Percentiles rank a stretch among this genome's conserved stretches.
Evolutionary conservation across 1,140 invertebrate species (phyloP).

Genomic region (Cotesia typhae): DNA sequence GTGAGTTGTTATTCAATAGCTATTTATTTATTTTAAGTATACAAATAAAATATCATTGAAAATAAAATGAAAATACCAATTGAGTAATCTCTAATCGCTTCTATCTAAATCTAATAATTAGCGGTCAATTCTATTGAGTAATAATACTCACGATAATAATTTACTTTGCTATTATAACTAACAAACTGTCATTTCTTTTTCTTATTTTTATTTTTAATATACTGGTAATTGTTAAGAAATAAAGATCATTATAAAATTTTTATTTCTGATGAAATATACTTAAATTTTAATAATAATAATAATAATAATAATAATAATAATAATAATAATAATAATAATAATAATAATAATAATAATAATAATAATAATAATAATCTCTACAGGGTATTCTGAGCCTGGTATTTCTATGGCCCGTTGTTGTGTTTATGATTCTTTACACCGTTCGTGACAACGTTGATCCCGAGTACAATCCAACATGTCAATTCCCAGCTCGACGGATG

Average conservation of each 20-base stretch:
- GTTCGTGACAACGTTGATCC: conserved; percentile 67
- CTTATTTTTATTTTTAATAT: too few species aligned
- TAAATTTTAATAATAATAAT: too few species aligned
- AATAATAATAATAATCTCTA: conserved; percentile 41
- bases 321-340: conserved; percentile 9
- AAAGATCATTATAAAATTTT: too few species aligned
- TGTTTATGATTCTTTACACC: conserved; percentile 66
- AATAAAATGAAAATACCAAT: background rate
- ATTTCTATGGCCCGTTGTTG: conserved; percentile 65
- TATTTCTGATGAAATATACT: too few species aligned
- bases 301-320: conserved; percentile 1
- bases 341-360: background rate
- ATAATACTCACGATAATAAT: background rate
- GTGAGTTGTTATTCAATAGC: conserved; percentile 51
- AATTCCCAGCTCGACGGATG: conserved; percentile 71
- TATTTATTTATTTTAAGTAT: background rate
- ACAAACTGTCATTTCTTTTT: too few species aligned
- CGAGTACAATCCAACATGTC: conserved; percentile 67
- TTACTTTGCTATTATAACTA: conserved; percentile 12
- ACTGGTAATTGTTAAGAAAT: too few species aligned
- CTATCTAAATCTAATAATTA: too few species aligned
- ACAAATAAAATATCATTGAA: background rate
- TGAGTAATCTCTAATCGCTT: background rate
- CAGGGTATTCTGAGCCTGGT: conserved; percentile 67
- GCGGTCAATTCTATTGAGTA: conserved; percentile 18